Conservation (phyloP, 1,140 invertebrate genomes). For the Heliconius himera region DNA sequence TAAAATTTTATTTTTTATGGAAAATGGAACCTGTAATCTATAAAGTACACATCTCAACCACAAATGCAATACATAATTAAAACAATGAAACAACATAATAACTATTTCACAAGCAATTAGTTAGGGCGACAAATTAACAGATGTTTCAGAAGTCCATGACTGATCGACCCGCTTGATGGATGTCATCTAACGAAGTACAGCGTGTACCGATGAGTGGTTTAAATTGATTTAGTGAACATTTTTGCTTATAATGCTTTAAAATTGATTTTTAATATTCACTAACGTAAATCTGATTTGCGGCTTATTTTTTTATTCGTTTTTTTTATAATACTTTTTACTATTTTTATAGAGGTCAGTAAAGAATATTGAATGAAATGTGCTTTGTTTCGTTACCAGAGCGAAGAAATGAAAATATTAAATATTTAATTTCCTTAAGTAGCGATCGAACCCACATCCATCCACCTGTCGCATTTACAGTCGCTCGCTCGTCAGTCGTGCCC, state of each 20-base stretch:
- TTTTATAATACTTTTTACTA: too few relatives aligned
- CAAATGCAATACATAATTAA: background rate
- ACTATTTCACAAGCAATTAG: slow-evolving; percentile 7
- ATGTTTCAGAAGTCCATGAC: slow-evolving; percentile 3
- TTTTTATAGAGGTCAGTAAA: too few relatives aligned
- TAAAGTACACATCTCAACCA: background rate
- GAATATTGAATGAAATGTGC: too few relatives aligned
- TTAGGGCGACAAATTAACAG: slow-evolving; percentile 15
- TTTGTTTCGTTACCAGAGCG: too few relatives aligned
- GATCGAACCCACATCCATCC: too few relatives aligned
- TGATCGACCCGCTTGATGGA: background rate
- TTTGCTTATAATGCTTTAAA: background rate
- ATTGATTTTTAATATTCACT: background rate
- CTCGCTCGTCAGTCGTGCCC: too few relatives aligned
- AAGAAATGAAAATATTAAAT: too few relatives aligned
- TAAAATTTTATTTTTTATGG: too few relatives aligned
- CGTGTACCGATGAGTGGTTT: background rate
- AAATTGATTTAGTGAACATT: background rate
- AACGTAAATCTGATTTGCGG: background rate
- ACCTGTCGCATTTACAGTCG: too few relatives aligned
- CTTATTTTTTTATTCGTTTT: too few relatives aligned
- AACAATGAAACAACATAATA: slow-evolving; percentile 12
- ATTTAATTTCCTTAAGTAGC: too few relatives aligned
- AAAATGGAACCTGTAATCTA: too few relatives aligned
- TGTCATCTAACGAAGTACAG: slow-evolving; percentile 11